Base-by-base conservation (phyloP, 2,797 vertebrate species). In the Lutjanus argentimaculatus region DNA sequence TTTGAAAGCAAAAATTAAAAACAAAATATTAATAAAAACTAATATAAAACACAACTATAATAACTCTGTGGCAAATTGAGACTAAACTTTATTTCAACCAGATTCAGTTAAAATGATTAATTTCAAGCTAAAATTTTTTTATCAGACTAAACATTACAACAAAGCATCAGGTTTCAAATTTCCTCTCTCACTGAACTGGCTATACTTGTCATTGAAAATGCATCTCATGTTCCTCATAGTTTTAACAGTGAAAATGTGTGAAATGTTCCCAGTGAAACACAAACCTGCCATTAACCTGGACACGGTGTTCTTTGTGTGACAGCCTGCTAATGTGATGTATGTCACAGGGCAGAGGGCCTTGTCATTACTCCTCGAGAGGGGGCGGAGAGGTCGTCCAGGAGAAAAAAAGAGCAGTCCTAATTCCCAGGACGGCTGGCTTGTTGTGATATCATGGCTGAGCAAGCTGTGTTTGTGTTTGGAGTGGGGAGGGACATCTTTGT, bases 251-350 rank as follows among this genome's bases (percentile, higher is more conserved):
- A 85, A 85, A 88, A 91, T 76, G 88, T 91, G 88, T 83, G 82
- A 91, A 91, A 86, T 80, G 68, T 85, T 90, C 88, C 66, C 69
- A 76, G 85, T 88, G 90, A 86, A 93, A 93, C 25, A n/a, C 78
- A 92, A 93, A 92, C 90, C 87, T 84, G 58, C 65, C 67, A 76
- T 90, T 89, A 88, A 91, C 85, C 78, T 86, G 90, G 90, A 87
- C 89, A 86, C 57, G 64, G 77, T 79, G 78, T 67, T 82, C 89
- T 90, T 83, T 85, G 84, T 92, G 87, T 90, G 92, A 90, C 88
- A 77, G 80, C 56, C 75, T 48, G 82, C 91, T 93, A 93, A 94
- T 82, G 86, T 89, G 92, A 90, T 93, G 87, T 75, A 89, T 91
- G 86, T 92, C 80, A 69, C 77, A 85, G 90, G 88, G 88, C 86